These are phyloP conservation scores for Alethe diademata DNA, from an alignment of 2,113 vertebrate genomes.

Conservation along the genomic window DNA sequence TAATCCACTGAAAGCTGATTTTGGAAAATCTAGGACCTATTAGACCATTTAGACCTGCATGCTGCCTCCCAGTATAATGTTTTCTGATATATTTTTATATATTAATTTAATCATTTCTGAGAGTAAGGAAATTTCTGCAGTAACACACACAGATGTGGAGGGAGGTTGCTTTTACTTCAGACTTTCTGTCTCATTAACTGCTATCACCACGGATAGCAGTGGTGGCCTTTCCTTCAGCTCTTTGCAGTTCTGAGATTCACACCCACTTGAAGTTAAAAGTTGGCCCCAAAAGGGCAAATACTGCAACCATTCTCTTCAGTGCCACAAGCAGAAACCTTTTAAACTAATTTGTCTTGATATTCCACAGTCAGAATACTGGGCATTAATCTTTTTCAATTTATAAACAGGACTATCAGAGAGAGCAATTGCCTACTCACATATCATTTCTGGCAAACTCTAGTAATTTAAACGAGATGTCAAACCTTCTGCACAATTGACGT, in stretches of 20 bases:
- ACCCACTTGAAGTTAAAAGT: not conserved
- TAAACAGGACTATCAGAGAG: not conserved
- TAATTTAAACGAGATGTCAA: not conserved
- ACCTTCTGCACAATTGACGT: not conserved
- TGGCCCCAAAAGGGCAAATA: not conserved
- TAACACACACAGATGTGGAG: not conserved
- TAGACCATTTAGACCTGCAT: not conserved
- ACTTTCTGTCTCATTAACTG: not conserved
- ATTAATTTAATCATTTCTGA: not conserved
- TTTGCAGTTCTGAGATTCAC: not conserved
- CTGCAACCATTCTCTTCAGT: not conserved
- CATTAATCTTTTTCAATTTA: slow-evolving; percentile 22
- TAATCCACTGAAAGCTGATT: not conserved
- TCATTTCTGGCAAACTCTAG: not conserved
- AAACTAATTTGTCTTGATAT: not conserved
- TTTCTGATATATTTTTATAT: not conserved
- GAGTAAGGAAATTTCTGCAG: not conserved
- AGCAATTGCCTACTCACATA: not conserved
- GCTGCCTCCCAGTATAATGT: not conserved
- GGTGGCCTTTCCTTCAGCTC: not conserved
- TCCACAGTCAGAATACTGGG: not conserved
- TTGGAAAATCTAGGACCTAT: not conserved
- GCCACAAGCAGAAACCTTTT: not conserved
- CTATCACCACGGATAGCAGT: not conserved
- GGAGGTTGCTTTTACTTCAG: not conserved